phyloP scores from a whole-genome alignment of 2,797 vertebrate genomes.

The Semotilus atromaculatus region DNA sequence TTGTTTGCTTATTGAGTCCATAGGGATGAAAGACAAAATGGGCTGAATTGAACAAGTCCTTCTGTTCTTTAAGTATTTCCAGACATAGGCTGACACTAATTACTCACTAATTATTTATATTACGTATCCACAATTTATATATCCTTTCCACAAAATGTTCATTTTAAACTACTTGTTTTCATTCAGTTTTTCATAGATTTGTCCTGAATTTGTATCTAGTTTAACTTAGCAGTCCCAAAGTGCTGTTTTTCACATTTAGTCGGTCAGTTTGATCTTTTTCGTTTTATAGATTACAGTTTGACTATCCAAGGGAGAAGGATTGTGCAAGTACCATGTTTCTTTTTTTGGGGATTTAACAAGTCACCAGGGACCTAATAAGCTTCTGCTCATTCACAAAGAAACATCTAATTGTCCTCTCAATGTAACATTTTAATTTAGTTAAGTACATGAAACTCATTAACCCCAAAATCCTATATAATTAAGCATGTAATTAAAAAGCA shows the following conservation, averaged over 20 bases:
- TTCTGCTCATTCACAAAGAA: constrained; percentile 30
- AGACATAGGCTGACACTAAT: background rate
- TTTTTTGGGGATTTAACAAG: constrained; percentile 39
- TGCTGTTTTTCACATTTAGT: background rate
- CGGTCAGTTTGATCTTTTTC: background rate
- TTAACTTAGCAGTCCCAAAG: background rate
- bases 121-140: too few species aligned
- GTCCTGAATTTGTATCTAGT: background rate
- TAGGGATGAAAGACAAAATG: constrained; percentile 11
- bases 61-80: background rate
- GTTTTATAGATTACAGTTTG: background rate
- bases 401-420: constrained; percentile 10
- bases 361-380: constrained; percentile 34
- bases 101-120: background rate
- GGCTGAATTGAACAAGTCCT: constrained; percentile 4
- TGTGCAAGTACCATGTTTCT: background rate
- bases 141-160: background rate
- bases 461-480: too few species aligned
- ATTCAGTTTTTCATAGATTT: background rate
- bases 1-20: constrained; percentile 50
- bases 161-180: background rate
- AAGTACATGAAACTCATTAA: constrained; percentile 15
- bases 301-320: background rate
- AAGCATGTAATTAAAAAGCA: background rate
- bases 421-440: background rate